Evolutionary conservation across 1,140 invertebrate species (phyloP).

Genomic region (Drosophila saltans): DNA sequence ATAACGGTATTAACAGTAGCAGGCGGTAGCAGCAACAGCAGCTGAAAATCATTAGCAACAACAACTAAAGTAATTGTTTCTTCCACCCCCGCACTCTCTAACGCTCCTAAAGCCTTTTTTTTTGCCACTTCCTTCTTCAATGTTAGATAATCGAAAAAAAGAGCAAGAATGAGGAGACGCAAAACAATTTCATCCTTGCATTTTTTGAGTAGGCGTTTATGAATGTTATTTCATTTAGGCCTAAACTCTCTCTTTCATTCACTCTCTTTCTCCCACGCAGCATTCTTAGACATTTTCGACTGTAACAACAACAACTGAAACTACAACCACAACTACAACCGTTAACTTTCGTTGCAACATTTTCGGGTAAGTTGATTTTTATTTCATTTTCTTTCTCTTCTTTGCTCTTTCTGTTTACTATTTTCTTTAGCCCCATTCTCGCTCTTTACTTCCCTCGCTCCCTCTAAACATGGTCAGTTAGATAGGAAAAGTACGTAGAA

Average conservation of each 20-base stretch:
- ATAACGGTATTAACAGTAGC: conserved; percentile 50
- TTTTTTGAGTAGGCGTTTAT: conserved; percentile 19
- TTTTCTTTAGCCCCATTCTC: not conserved
- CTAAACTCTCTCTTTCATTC: conserved; percentile 8
- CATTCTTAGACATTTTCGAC: conserved; percentile 11
- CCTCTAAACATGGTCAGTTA: conserved; percentile 8
- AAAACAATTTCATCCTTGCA: conserved; percentile 27
- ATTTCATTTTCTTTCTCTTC: not conserved
- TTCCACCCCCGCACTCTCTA: not conserved
- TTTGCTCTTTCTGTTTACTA: not conserved
- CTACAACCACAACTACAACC: conserved; percentile 8
- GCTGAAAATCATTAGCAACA: conserved; percentile 26
- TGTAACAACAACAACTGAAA: conserved; percentile 19
- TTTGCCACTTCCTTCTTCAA: not conserved
- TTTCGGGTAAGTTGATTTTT: conserved; percentile 45
- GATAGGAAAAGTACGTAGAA: not conserved
- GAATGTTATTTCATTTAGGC: conserved; percentile 8
- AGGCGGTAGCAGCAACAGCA: conserved; percentile 21
- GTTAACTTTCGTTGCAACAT: conserved; percentile 44
- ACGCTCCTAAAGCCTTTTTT: conserved; percentile 24
- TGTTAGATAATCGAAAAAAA: conserved; percentile 20
- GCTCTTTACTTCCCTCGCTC: conserved; percentile 5
- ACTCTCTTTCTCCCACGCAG: conserved; percentile 9
- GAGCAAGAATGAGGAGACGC: not conserved
- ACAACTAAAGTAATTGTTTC: not conserved